Conservation (phyloP, 2,113 vertebrate species). For the Trichomycterus rosablanca region DNA sequence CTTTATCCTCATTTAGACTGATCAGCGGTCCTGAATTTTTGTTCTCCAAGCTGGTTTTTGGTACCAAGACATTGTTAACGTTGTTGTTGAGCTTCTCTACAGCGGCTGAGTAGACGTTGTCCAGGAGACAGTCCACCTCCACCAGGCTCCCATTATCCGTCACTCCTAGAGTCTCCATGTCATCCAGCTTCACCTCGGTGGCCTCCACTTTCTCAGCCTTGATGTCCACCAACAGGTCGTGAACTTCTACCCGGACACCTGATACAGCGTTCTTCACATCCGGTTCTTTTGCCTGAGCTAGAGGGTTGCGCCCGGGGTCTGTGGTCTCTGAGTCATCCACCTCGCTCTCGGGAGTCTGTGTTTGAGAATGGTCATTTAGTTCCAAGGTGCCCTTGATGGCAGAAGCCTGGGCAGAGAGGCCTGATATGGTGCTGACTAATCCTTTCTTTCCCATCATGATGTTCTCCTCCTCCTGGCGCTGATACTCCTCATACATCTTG, state of each 20-base stretch:
- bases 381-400: conserved; percentile 89
- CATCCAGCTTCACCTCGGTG: conserved; percentile 95
- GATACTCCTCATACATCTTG: conserved; percentile 99
- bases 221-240: conserved; percentile 89
- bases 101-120: conserved; percentile 91
- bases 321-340: conserved; percentile 84
- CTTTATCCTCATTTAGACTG: conserved; percentile 92
- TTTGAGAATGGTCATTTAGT: conserved; percentile 90
- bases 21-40: conserved; percentile 91
- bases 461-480: conserved; percentile 96
- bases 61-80: conserved; percentile 58
- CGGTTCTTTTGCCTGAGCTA: conserved; percentile 82
- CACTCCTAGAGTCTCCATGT: conserved; percentile 86
- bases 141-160: conserved; percentile 86
- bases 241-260: conserved; percentile 90
- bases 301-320: conserved; percentile 78
- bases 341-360: conserved; percentile 96
- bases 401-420: conserved; percentile 85
- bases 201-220: conserved; percentile 98
- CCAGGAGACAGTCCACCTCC: conserved; percentile 90
- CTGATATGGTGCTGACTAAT: conserved; percentile 95
- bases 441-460: conserved; percentile 98
- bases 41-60: conserved; percentile 68
- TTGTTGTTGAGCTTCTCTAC: conserved; percentile 90
- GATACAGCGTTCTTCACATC: conserved; percentile 68